Base-by-base conservation (phyloP, 1,140 invertebrate genomes). In the Acromyrmex charruanus region DNA sequence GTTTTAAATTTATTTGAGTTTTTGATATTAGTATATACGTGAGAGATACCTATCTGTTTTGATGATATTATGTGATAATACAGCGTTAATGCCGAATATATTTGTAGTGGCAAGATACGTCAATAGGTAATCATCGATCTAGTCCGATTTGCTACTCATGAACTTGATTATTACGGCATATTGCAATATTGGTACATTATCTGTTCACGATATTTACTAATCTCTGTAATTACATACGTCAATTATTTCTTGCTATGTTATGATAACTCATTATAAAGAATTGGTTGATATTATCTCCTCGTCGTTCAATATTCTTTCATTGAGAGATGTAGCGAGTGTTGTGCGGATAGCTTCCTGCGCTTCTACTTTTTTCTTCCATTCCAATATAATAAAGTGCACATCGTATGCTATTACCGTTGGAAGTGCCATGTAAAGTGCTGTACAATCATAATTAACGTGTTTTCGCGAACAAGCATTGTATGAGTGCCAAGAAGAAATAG, bases 91-190 rank as follows among this genome's bases (percentile, higher is more conserved):
- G 21, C 6, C 21, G 35, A 81, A 71, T 81, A 81, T 66, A 81
- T 81, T 71, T 44, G 79, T 9, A 31, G 0, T 81, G 51, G 16
- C 10, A 58, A 9, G 35, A 4, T 71, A 81, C 18, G 59, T 28
- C 74, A 85, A 89, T 85, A 55, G 35, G 21, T 86, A 88, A 89
- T 88, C 87, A 63, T 77, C 80, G 16, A 49, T 69, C 49, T 63
- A 44, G 25, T 16, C 12, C 16, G 49, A 18, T 61, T 84, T 55
- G 65, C 55, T 72, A 25, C 55, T 53, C 49, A 44, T 49, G 31
- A 80, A 55, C 21, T 81, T 16, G 66, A 71, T 81, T 69, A 81
- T 81, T 81, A 59, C 44, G 28, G 14, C 21, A 59, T 71, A 49
- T 59, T 58, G 18, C 39, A 44, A 44, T 10, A 44, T 3, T 44